Evolutionary conservation across 2,113 vertebrate genomes (phyloP).

Genomic region (Ophiodon elongatus): DNA sequence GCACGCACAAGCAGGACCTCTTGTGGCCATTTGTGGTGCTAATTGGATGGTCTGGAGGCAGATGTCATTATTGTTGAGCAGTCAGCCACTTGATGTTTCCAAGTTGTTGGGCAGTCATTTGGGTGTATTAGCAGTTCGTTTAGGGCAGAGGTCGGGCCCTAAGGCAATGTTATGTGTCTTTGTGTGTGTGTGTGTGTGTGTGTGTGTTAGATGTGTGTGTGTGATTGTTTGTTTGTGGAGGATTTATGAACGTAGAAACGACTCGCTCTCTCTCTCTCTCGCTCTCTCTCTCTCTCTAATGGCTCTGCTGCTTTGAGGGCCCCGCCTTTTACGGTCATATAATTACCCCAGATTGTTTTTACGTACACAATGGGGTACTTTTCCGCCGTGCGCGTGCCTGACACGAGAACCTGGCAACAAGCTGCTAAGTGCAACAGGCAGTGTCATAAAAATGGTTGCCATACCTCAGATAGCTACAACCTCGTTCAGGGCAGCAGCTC

Average conservation of each 20-base stretch:
- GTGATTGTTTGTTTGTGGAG: conserved; percentile 34
- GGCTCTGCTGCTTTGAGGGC: conserved; percentile 48
- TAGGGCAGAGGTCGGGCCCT: conserved; percentile 88
- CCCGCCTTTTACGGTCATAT: conserved; percentile 64
- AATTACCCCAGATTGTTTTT: conserved; percentile 76
- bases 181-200: conserved; percentile 60
- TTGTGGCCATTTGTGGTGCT: conserved; percentile 85
- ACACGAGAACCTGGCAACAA: conserved; percentile 58
- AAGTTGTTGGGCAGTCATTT: conserved; percentile 88
- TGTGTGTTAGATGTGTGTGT: conserved; percentile 43
- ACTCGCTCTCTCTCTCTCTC: conserved; percentile 40
- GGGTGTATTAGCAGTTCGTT: conserved; percentile 90
- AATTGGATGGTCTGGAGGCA: conserved; percentile 89
- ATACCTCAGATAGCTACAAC: conserved; percentile 57
- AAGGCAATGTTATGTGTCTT: conserved; percentile 45
- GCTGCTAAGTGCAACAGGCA: conserved; percentile 67
- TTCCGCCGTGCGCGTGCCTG: conserved; percentile 43
- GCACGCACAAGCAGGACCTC: conserved; percentile 81
- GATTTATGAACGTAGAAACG: conserved; percentile 64
- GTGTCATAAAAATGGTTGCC: conserved; percentile 70
- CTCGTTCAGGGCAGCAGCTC: conserved; percentile 26
- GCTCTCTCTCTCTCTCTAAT: conserved; percentile 50
- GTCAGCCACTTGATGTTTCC: conserved; percentile 89
- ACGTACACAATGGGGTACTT: conserved; percentile 56
- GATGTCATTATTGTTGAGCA: conserved; percentile 92